These are phyloP conservation scores for Pachycephus smyrnensis DNA, from an alignment of 2,888 invertebrate genomes.

Conservation along the genomic window DNA sequence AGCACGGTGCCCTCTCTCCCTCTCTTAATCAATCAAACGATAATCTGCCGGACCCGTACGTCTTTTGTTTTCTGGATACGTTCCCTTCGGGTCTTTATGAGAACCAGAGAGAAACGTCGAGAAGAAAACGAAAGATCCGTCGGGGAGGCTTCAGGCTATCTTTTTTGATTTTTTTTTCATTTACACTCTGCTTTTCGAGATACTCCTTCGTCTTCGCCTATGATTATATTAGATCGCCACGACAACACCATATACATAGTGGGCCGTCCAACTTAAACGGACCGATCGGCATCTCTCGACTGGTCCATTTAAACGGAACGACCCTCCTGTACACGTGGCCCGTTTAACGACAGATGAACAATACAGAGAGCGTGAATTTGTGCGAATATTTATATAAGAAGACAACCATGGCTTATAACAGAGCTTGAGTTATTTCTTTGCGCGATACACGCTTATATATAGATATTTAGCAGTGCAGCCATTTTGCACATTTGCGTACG, in stretches of 20 bases:
- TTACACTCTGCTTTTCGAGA: neutral
- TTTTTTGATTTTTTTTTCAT: conserved; percentile 15
- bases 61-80: neutral
- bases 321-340: neutral
- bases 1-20: neutral
- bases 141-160: conserved; percentile 8
- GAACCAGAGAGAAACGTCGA: neutral
- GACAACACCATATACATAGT: neutral
- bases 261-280: neutral
- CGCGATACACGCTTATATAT: neutral
- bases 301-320: neutral
- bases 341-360: neutral
- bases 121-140: conserved; percentile 3
- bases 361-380: neutral
- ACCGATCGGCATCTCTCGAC: neutral
- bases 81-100: neutral
- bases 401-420: neutral
- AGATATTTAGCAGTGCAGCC: conserved; percentile 29
- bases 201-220: neutral
- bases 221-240: neutral
- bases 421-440: neutral
- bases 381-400: neutral
- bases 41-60: neutral
- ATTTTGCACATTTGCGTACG: conserved; percentile 21
- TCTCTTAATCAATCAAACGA: neutral